phyloP scores from a whole-genome alignment of 2,113 vertebrate species.

The Tylochromis polylepis region DNA sequence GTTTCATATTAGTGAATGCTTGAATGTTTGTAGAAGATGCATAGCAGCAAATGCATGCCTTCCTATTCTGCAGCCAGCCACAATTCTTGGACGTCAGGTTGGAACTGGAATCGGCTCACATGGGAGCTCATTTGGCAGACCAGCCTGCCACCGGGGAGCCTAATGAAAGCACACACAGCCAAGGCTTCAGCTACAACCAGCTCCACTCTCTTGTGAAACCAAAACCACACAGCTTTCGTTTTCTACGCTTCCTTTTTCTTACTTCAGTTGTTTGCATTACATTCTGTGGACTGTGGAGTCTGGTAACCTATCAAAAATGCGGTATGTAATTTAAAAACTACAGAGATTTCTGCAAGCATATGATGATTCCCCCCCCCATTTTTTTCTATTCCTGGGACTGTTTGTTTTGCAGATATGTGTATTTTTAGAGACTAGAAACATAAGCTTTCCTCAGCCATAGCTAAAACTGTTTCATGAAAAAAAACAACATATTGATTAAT shows the following conservation, averaged over 20 bases:
- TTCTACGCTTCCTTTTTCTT: not conserved
- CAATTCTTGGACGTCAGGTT: constrained; percentile 34
- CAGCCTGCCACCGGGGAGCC: constrained; percentile 41
- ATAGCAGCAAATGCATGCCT: constrained; percentile 21
- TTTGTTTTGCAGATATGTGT: constrained; percentile 6
- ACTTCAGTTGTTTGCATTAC: not conserved
- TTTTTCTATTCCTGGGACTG: not conserved
- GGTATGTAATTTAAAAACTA: constrained; percentile 10
- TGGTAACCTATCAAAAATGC: not conserved
- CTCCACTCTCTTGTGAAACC: constrained; percentile 6
- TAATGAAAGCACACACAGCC: constrained; percentile 62
- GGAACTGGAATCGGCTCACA: constrained; percentile 45
- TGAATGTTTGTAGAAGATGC: not conserved
- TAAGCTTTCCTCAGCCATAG: not conserved
- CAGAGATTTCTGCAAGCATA: not conserved
- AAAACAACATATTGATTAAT: not conserved
- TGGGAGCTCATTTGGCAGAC: constrained; percentile 69
- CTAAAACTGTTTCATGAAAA: not conserved
- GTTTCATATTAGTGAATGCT: not conserved
- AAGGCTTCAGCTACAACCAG: constrained; percentile 39
- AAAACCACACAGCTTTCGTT: constrained; percentile 7
- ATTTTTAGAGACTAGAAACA: not conserved
- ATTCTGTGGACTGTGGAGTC: not conserved
- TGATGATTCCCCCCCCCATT: not conserved
- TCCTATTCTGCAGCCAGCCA: constrained; percentile 34